Conservation (phyloP, 2,113 vertebrate genomes). For the Peucedramus taeniatus region DNA sequence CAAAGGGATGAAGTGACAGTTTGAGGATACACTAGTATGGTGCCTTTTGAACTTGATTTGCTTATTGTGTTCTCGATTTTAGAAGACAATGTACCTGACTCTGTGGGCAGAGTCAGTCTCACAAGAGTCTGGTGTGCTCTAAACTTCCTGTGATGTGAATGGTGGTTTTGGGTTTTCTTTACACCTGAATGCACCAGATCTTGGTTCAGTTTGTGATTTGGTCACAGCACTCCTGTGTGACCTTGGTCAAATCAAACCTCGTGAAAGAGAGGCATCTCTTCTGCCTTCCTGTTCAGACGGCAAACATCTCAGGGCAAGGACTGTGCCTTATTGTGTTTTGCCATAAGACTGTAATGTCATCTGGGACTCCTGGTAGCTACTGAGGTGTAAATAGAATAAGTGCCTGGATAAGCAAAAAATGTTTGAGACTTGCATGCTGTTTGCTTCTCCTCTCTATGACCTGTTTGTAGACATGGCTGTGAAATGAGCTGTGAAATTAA, state of each 20-base stretch:
- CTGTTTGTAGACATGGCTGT: neutral
- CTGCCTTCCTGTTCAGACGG: neutral
- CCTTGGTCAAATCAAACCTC: neutral
- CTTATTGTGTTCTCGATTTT: neutral
- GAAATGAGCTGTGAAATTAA: constrained; percentile 22
- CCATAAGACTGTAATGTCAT: neutral
- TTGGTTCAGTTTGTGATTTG: neutral
- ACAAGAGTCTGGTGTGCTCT: neutral
- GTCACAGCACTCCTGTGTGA: neutral
- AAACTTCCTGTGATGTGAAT: neutral
- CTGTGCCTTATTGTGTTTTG: neutral
- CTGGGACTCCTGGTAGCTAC: neutral
- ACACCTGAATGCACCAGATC: neutral
- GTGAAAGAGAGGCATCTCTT: neutral
- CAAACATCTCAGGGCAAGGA: neutral
- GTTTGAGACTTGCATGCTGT: neutral
- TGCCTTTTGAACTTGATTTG: neutral
- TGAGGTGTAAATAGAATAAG: neutral
- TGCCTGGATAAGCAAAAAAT: neutral
- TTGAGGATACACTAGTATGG: neutral
- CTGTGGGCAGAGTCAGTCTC: neutral
- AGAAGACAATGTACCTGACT: neutral
- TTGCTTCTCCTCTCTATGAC: neutral
- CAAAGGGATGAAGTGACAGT: neutral
- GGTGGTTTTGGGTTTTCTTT: neutral